Evolutionary conservation across 2,113 vertebrate genomes (phyloP), one percentile per base, ranked within the genome.

Genomic region (Clinocottus analis): DNA sequence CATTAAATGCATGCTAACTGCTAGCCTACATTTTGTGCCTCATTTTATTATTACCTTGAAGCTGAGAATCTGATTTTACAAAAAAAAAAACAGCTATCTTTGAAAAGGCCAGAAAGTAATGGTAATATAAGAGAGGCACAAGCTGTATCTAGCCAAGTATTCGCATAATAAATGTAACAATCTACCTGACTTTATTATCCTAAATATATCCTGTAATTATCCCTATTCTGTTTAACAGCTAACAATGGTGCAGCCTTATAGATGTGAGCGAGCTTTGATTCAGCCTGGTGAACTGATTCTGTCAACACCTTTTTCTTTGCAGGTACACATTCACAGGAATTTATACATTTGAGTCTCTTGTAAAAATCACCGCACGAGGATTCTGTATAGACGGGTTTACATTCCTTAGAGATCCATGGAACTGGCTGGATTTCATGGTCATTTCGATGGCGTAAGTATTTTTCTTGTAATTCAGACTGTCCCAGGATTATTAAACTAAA

Each of bases 241-340:
- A 79, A 78, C 2, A 31, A 56, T 12, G 0, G 14, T 37, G 29
- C 51, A 51, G 8, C 19, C 14, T 0, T 67, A 72, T n/a, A 70
- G 37, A 75, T 41, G 35, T 14, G 25, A 80, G 10, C 2, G 35
- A 33, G 61, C 79, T 83, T 83, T 84, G 65, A 83, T 82, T 43
- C 0, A 47, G 31, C 21, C 0, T 0, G 9, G 33, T 82, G 63
- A 74, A 72, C 85, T 86, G 31, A 89, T 84, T 79, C 74, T 90
- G 79, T 89, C 83, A 78, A 72, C 14, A 1, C 58, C 79, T 72
- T 77, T 87, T 85, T 60, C 85, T 45, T 89, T 94, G 51, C 94
- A 99, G 98, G 94, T 99, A 99, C 88, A 98, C 97, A 0, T 99
- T 99, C 95, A 99, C 98, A 7, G 98, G 98, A 79, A 99, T 99